Evolutionary conservation across 2,113 vertebrate species (phyloP).

Genomic region (Semnopithecus entellus): DNA sequence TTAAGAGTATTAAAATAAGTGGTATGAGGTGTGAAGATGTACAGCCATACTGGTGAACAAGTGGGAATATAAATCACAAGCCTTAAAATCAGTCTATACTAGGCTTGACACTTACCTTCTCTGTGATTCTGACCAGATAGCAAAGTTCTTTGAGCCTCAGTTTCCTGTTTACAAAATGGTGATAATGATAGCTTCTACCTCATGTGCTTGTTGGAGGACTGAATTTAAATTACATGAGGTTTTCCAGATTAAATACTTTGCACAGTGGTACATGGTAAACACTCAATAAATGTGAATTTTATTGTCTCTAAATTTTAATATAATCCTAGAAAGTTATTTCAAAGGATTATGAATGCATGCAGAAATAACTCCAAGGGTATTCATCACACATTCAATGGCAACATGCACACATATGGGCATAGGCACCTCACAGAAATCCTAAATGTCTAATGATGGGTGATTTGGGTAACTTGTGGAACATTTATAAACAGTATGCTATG

Average conservation of each 20-base stretch:
- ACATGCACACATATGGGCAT: not conserved
- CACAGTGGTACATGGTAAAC: not conserved
- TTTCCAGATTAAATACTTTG: not conserved
- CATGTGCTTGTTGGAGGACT: not conserved
- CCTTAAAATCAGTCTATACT: fast-evolving
- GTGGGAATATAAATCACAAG: not conserved
- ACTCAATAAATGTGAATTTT: not conserved
- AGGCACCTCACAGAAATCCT: not conserved
- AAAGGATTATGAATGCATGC: not conserved
- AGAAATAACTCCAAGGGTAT: not conserved
- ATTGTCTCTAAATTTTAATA: not conserved
- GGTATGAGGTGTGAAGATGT: not conserved
- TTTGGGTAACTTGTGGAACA: not conserved
- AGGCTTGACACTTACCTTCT: not conserved
- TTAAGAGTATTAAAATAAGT: not conserved
- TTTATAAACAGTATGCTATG: not conserved
- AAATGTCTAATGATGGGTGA: not conserved
- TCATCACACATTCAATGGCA: not conserved
- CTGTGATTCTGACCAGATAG: not conserved
- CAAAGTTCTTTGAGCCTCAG: not conserved
- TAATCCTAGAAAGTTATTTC: not conserved
- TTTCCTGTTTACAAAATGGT: not conserved
- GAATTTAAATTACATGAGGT: not conserved
- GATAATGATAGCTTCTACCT: not conserved
- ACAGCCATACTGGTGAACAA: not conserved